Evolutionary conservation across 1,140 invertebrate genomes (phyloP).

Genomic region (Psilanteris sp.): DNA sequence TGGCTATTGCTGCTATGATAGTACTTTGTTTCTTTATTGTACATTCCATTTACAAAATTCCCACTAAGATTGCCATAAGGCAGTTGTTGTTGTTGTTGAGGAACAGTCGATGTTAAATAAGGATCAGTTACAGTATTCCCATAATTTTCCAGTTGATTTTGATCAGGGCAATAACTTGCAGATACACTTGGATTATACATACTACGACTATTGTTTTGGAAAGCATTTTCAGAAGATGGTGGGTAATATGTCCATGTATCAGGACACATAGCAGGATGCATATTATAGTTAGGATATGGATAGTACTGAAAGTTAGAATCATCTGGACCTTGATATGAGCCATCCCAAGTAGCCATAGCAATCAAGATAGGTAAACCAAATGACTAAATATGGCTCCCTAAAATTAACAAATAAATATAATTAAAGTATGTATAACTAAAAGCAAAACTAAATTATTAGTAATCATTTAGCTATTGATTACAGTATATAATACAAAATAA

Average conservation of each 20-base stretch:
- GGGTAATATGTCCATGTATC: conserved; percentile 66
- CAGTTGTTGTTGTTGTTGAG: conserved; percentile 29
- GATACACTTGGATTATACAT: conserved; percentile 47
- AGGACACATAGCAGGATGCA: conserved; percentile 26
- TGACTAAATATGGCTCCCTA: conserved; percentile 1
- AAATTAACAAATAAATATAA: too few species aligned
- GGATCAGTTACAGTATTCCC: conserved; percentile 3
- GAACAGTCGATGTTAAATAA: conserved; percentile 11
- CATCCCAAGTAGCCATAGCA: conserved; percentile 77
- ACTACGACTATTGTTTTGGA: conserved; percentile 18
- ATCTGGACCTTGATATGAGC: conserved; percentile 71
- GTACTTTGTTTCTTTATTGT: conserved; percentile 26
- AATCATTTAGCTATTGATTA: too few species aligned
- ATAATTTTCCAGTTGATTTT: conserved; percentile 19
- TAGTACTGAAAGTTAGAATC: conserved; percentile 68
- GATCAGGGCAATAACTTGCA: conserved; percentile 32
- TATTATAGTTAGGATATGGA: conserved; percentile 58
- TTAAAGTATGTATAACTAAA: too few species aligned
- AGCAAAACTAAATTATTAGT: too few species aligned
- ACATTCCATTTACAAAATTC: conserved; percentile 10
- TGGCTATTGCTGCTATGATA: conserved; percentile 10
- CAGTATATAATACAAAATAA: too few species aligned
- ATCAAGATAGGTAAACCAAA: too few species aligned
- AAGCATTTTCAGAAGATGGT: conserved; percentile 31
- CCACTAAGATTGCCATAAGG: conserved; percentile 1